Percentiles rank a stretch among this genome's conserved stretches.
These are phyloP conservation scores for Momotus momota DNA, from an alignment of 2,797 vertebrate genomes.

Conservation along the genomic window DNA sequence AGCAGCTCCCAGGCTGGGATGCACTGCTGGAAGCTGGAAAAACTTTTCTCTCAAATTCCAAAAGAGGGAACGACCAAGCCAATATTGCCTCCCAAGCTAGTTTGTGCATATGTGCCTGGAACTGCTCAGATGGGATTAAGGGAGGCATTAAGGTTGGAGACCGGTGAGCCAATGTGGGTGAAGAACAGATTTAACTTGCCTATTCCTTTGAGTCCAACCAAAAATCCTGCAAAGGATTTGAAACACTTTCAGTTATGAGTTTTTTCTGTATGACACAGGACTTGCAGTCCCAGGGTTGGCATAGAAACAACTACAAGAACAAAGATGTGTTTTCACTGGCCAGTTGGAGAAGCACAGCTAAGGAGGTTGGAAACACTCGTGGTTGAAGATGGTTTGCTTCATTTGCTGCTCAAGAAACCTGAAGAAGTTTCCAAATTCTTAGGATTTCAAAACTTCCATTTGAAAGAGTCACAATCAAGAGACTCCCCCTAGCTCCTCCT, in stretches of 20 bases:
- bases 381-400: neutral
- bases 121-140: neutral
- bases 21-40: neutral
- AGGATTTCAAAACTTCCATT: no score
- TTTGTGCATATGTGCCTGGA: no score
- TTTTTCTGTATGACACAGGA: neutral
- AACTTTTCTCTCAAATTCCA: neutral
- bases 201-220: neutral
- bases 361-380: neutral
- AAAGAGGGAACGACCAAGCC: neutral
- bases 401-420: neutral
- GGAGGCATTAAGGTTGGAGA: neutral
- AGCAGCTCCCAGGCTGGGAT: neutral
- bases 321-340: neutral
- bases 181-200: neutral
- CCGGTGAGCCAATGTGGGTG: fast-evolving
- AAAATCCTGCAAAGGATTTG: neutral
- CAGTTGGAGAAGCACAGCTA: neutral
- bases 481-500: neutral
- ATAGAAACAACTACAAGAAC: neutral
- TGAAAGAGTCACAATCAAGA: no score
- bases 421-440: neutral
- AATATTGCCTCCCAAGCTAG: neutral
- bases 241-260: neutral
- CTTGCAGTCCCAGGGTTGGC: neutral